Percentiles rank a stretch among this genome's conserved stretches.
These are phyloP conservation scores for Apomyelois bistriatella DNA, from an alignment of 2,888 invertebrate genomes.

Conservation along the genomic window DNA sequence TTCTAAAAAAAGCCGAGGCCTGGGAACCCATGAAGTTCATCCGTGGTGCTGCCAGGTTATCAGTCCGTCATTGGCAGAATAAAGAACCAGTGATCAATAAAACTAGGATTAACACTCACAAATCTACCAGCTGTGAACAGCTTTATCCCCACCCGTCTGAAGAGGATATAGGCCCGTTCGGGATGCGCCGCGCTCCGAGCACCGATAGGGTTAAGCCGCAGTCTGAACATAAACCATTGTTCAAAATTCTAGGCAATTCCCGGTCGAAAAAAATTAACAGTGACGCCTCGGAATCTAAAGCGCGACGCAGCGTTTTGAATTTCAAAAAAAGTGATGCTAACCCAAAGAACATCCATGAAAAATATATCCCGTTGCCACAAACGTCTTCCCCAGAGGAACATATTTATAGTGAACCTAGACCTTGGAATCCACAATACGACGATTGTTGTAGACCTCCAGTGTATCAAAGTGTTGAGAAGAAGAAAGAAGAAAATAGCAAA, in stretches of 20 bases:
- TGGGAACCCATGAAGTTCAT: constrained; percentile 74
- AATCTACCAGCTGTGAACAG: constrained; percentile 75
- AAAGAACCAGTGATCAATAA: constrained; percentile 68
- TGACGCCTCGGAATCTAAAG: constrained; percentile 59
- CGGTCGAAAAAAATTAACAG: constrained; percentile 59
- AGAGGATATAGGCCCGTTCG: constrained; percentile 57
- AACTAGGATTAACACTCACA: constrained; percentile 56
- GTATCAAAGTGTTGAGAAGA: constrained; percentile 71
- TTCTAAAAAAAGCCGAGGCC: constrained; percentile 76
- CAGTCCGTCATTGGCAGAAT: constrained; percentile 77
- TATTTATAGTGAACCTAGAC: constrained; percentile 67
- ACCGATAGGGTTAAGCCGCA: constrained; percentile 67
- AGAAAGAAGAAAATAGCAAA: constrained; percentile 49
- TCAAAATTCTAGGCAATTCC: constrained; percentile 67
- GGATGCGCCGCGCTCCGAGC: constrained; percentile 71
- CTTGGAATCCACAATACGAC: constrained; percentile 58
- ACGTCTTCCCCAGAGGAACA: constrained; percentile 57
- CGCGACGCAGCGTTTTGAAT: constrained; percentile 64
- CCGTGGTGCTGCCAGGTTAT: constrained; percentile 71
- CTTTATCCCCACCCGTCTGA: constrained; percentile 62
- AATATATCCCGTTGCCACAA: constrained; percentile 67
- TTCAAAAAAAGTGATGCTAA: constrained; percentile 59
- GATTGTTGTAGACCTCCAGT: constrained; percentile 69
- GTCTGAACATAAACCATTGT: constrained; percentile 63
- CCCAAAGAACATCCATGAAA: constrained; percentile 67